These are phyloP conservation scores for Lymantria monacha DNA, from an alignment of 2,888 invertebrate genomes.

Conservation along the genomic window DNA sequence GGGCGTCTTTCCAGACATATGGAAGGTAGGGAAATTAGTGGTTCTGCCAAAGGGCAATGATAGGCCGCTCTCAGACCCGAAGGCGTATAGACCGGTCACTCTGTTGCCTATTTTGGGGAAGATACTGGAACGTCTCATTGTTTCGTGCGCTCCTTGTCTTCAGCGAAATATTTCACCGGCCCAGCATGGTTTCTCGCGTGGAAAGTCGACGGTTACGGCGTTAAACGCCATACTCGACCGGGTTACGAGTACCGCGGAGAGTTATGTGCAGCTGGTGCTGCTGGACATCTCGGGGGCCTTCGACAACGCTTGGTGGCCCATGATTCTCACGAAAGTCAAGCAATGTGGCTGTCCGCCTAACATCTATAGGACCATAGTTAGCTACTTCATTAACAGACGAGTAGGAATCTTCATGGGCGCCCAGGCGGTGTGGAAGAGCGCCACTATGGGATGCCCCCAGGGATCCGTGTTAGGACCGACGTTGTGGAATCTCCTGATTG, in stretches of 20 bases:
- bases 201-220: constrained; percentile 29
- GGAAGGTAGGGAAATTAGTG: no score
- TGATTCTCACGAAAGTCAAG: constrained; percentile 35
- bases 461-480: constrained; percentile 25
- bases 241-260: no score
- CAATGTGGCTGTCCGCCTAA: constrained; percentile 30
- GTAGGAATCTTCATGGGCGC: constrained; percentile 22
- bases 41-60: no score
- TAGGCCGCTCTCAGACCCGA: no score
- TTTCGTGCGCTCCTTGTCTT: no score
- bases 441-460: constrained; percentile 34
- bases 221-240: no score
- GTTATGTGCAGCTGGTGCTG: constrained; percentile 12
- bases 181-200: no score
- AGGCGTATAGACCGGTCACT: no score
- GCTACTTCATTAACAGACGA: constrained; percentile 26
- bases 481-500: constrained; percentile 30
- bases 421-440: constrained; percentile 10
- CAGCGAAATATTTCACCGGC: no score
- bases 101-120: no score
- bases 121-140: no score
- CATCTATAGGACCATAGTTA: constrained; percentile 28
- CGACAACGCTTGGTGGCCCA: constrained; percentile 46
- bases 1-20: no score
- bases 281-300: constrained; percentile 40